phyloP scores from a whole-genome alignment of 2,888 invertebrate species.

The Oxystoma pomonae region DNA sequence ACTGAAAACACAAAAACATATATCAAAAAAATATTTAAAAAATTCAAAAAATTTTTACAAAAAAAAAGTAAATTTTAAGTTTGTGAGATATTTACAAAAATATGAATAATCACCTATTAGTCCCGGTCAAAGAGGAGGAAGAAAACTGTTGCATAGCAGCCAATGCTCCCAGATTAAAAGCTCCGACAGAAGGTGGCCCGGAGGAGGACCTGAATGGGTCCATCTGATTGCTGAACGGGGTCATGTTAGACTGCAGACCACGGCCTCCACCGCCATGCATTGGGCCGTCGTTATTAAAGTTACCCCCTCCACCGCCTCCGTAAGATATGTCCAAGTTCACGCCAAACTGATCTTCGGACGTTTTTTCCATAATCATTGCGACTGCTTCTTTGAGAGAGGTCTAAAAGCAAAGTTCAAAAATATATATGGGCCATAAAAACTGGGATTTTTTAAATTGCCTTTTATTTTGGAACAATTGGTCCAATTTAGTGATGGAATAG shows the following conservation, averaged over 20 bases:
- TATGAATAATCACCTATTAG: too few species aligned
- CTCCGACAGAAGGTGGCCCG: not conserved
- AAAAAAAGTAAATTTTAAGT: too few species aligned
- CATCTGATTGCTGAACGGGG: not conserved
- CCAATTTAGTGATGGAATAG: too few species aligned
- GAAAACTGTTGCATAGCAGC: not conserved
- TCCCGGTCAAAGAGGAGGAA: too few species aligned
- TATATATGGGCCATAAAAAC: too few species aligned
- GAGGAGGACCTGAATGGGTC: not conserved
- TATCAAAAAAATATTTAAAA: too few species aligned
- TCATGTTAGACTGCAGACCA: not conserved
- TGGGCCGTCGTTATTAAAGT: not conserved
- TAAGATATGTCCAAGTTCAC: not conserved
- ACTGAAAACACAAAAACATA: not conserved
- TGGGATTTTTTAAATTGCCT: too few species aligned
- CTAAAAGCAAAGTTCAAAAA: not conserved
- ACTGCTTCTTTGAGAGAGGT: not conserved
- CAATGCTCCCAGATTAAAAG: not conserved
- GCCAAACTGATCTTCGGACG: not conserved
- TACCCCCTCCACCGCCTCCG: not conserved
- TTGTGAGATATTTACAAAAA: too few species aligned
- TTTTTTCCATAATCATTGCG: not conserved
- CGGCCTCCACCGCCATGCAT: not conserved
- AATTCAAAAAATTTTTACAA: too few species aligned
- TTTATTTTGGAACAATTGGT: too few species aligned